Percentiles rank a stretch among this genome's conserved stretches.
Evolutionary conservation across 2,888 invertebrate genomes (phyloP).

Genomic region (Trissonchulus latispiculum): DNA sequence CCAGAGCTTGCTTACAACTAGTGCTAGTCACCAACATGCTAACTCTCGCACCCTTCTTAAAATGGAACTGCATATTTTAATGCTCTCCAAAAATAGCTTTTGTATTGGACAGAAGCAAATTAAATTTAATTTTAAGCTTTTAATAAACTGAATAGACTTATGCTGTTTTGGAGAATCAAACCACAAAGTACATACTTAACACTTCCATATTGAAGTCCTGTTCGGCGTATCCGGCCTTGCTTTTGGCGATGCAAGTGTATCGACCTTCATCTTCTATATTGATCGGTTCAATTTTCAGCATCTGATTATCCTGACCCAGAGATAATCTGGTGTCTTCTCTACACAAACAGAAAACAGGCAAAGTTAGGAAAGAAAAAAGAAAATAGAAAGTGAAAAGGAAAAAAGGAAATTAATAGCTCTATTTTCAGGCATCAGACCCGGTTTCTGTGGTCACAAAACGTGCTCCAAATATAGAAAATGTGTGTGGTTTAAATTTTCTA

Average conservation of each 20-base stretch:
- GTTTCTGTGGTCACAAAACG: too few relatives aligned
- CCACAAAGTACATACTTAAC: slow-evolving; percentile 49
- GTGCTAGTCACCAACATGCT: too few relatives aligned
- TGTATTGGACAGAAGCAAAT: not conserved
- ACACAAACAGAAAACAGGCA: too few relatives aligned
- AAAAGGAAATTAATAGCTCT: too few relatives aligned
- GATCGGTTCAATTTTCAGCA: slow-evolving; percentile 36
- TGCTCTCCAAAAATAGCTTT: not conserved
- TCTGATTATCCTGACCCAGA: slow-evolving; percentile 36
- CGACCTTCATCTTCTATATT: slow-evolving; percentile 51
- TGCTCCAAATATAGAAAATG: too few relatives aligned
- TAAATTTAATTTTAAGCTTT: not conserved
- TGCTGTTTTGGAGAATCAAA: not conserved
- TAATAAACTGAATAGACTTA: not conserved
- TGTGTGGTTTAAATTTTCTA: too few relatives aligned
- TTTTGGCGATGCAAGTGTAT: slow-evolving; percentile 54
- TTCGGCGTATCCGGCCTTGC: slow-evolving; percentile 51
- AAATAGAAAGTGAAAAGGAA: too few relatives aligned
- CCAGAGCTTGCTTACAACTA: too few relatives aligned
- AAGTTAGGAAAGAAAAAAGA: too few relatives aligned
- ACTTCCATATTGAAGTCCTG: slow-evolving; percentile 53
- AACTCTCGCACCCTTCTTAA: too few relatives aligned
- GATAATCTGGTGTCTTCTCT: slow-evolving; percentile 18
- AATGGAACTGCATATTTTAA: too few relatives aligned
- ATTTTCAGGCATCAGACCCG: too few relatives aligned